Base-by-base conservation (phyloP, 2,888 invertebrate genomes). In the Mythimna ferrago region DNA sequence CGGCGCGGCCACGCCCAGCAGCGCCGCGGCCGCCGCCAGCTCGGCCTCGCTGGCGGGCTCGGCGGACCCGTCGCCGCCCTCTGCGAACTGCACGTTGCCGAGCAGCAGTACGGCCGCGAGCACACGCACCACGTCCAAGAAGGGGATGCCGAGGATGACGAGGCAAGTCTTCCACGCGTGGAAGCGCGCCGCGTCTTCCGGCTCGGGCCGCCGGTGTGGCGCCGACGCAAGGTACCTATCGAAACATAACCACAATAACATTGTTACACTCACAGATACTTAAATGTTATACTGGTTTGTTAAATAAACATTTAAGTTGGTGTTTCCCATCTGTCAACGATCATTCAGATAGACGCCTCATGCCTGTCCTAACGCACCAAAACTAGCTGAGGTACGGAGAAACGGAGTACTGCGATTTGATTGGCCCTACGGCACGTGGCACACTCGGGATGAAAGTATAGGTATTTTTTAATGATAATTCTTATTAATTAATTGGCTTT, bases 141-240 rank as follows among this genome's bases (percentile, higher is more conserved):
- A 99, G 1, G 99, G 99, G 86, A 99, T 99, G 54, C 99, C 99
- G 69, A 99, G 97, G 66, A 98, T 98, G 71, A 98, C 98, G 75
- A 99, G 96, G 89, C 98, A 98, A 41, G 98, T 98, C 95, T 99
- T 99, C 99, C 99, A 99, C 0, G 98, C 98, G 93, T 98, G 98
- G 94, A 99, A 99, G 77, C 96, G 92, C 66, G 94, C 90, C 73
- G 93, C 95, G 81, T 95, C 95, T 67, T 96, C 96, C 16, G 94
- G 90, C 68, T 93, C 94, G 21, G 86, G 97, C 92, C 61, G 98
- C 96, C 94, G 98, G 61, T 82, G 88, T 53, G 88, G 87, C 97
- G 94, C 98, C 97, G 80, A 97, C 97, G 93, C 98, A 64, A 99
- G 96, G 92, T 99, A 99, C 73, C 94, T 93, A 85, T 53, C 41